Evolutionary conservation across 1,140 invertebrate species (phyloP).

Genomic region (Gerris buenoi): DNA sequence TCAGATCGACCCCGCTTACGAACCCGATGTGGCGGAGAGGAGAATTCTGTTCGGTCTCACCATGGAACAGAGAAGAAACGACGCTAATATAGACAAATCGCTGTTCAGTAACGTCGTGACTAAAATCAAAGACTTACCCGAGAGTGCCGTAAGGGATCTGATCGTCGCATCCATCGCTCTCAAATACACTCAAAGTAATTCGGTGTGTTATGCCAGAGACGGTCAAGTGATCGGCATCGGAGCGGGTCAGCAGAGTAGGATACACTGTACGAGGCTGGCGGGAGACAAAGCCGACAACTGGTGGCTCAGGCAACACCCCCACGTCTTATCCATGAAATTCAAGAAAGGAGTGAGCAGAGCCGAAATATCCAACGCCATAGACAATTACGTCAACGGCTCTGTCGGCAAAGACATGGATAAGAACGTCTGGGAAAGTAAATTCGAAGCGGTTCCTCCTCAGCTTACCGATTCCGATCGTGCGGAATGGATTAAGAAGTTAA

Average conservation of each 20-base stretch:
- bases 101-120: slow-evolving; percentile 78
- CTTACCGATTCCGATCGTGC: slow-evolving; percentile 50
- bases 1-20: slow-evolving; percentile 79
- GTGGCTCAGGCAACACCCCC: slow-evolving; percentile 91
- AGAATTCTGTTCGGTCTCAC: slow-evolving; percentile 82
- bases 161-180: slow-evolving; percentile 91
- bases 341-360: slow-evolving; percentile 78
- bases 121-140: slow-evolving; percentile 48
- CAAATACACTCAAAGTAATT: slow-evolving; percentile 97
- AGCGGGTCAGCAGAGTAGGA: slow-evolving; percentile 92
- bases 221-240: slow-evolving; percentile 94
- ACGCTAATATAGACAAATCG: slow-evolving; percentile 62
- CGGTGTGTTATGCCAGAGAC: slow-evolving; percentile 79
- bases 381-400: slow-evolving; percentile 84
- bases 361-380: slow-evolving; percentile 88
- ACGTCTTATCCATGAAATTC: slow-evolving; percentile 72
- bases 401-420: slow-evolving; percentile 63
- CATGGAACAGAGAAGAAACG: slow-evolving; percentile 82
- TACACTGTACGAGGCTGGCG: slow-evolving; percentile 92
- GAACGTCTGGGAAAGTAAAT: slow-evolving; percentile 48
- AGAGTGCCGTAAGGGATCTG: slow-evolving; percentile 68
- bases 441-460: slow-evolving; percentile 55
- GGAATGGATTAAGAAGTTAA: slow-evolving; percentile 65
- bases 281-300: slow-evolving; percentile 97
- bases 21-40: slow-evolving; percentile 62